Base-by-base conservation (phyloP, 1,140 invertebrate species). In the Sesamia nonagrioides region DNA sequence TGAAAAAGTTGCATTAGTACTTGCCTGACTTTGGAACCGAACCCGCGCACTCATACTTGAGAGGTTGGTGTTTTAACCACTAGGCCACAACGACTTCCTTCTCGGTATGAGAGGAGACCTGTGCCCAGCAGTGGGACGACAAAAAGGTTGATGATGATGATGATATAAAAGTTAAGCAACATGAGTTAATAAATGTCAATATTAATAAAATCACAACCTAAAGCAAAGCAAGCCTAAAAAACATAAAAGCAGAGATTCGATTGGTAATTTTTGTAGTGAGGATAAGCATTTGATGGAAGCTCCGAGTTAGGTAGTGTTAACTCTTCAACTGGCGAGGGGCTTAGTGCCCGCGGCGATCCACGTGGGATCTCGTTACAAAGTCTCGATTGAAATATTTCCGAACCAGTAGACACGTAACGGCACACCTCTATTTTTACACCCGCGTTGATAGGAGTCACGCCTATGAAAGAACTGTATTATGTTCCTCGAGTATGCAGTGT, bases 321-420 rank as follows among this genome's bases (percentile, higher is more conserved):
- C 68, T 71, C 27, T 71, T 71, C 66, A 69, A 54, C 48, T 35
- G 54, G 37, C 37, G 71, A 56, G 54, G 52, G 48, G 35, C 17
- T 71, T 78, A 42, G 21, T 60, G 68, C 78, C 69, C 68, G 74
- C 60, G 80, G 78, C 69, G 69, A 48, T 77, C 52, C 77, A 76
- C 79, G 79, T 80, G 79, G 80, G 78, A 84, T 80, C 83, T 84
- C 68, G 83, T 84, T 82, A 81, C 79, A 79, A 73, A 72, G 35
- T 72, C 81, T 50, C 81, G 78, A 82, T 83, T 83, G 83, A 84
- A 86, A 86, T 86, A 86, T 86, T 83, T 86, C 79, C 78, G 73
- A 78, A 72, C 72, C 79, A 79, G 66, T 66, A 72, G 37, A 82
- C 79, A 80, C 78, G 54, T 45, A 71, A 11, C 68, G 78, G 78